Conservation (phyloP, 1,140 invertebrate genomes). For the Papilio glaucus region DNA sequence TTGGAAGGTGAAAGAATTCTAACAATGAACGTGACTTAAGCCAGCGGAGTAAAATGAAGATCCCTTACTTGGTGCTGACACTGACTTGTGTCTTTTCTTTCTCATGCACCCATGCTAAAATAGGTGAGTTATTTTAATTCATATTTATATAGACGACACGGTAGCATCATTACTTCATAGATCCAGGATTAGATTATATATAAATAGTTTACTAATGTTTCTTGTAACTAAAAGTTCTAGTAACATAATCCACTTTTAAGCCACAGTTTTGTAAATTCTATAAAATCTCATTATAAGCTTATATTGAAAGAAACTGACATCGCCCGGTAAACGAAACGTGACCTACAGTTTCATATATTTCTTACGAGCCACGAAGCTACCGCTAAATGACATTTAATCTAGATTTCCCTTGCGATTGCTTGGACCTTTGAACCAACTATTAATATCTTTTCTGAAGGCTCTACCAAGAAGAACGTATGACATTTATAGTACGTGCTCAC, state of each 20-base stretch:
- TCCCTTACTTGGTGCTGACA: slow-evolving; percentile 65
- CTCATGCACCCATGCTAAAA: slow-evolving; percentile 74
- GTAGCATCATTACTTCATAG: no score
- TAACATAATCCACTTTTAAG: no score
- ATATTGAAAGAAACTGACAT: background rate
- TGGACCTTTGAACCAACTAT: slow-evolving; percentile 3
- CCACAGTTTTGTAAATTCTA: background rate
- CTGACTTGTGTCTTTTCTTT: slow-evolving; percentile 71
- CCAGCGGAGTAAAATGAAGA: slow-evolving; percentile 61
- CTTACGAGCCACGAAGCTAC: slow-evolving; percentile 12
- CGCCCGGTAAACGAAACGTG: slow-evolving; percentile 10
- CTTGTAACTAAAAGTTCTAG: no score
- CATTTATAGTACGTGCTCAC: background rate
- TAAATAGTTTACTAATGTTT: no score
- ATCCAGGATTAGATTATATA: no score
- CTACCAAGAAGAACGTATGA: background rate
- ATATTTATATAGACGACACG: background rate
- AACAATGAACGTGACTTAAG: slow-evolving; percentile 68
- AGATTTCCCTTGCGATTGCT: slow-evolving; percentile 20
- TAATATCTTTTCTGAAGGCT: slow-evolving; percentile 11
- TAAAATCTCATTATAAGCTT: background rate
- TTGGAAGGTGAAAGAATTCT: slow-evolving; percentile 44
- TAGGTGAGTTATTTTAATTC: slow-evolving; percentile 58
- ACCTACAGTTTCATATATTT: slow-evolving; percentile 7
- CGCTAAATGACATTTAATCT: slow-evolving; percentile 19